A percentile compares a stretch with the other conserved stretches of the same genome.
Conservation (phyloP, 1,140 invertebrate species). For the Zaprionus davidi region DNA sequence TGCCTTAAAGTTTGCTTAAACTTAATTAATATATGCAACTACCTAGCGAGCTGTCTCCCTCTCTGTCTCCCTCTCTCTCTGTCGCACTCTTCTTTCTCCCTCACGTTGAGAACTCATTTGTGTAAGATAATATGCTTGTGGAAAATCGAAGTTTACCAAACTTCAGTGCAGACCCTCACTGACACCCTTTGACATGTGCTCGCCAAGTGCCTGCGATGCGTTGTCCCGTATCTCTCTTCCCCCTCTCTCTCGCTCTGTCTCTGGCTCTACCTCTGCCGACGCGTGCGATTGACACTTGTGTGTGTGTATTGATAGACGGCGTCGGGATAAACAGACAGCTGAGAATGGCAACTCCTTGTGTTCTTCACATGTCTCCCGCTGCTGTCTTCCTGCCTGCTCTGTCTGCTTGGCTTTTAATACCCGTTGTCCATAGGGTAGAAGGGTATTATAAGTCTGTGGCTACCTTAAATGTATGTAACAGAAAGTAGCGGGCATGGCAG, state of each 20-base stretch:
- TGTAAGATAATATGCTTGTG: constrained; percentile 65
- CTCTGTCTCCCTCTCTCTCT: background rate
- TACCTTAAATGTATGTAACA: no score
- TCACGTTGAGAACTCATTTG: constrained; percentile 41
- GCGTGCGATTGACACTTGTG: constrained; percentile 32
- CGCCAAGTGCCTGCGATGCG: background rate
- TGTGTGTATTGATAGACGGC: constrained; percentile 13
- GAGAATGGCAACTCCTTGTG: constrained; percentile 9
- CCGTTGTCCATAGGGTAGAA: no score
- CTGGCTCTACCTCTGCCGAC: background rate
- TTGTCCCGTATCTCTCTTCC: background rate
- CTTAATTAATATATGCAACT: constrained; percentile 64
- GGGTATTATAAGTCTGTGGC: no score
- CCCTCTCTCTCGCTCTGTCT: background rate
- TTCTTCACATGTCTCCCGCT: constrained; percentile 15
- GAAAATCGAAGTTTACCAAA: constrained; percentile 30
- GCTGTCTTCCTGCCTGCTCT: background rate
- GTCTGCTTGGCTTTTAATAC: background rate
- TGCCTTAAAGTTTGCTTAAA: constrained; percentile 74
- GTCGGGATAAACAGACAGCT: constrained; percentile 8
- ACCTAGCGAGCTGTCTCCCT: background rate
- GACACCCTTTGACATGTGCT: constrained; percentile 20
- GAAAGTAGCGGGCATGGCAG: no score
- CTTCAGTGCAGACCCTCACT: background rate
- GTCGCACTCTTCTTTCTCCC: background rate